phyloP scores from a whole-genome alignment of 2,113 vertebrate species.

The Pachyramphus minor region DNA sequence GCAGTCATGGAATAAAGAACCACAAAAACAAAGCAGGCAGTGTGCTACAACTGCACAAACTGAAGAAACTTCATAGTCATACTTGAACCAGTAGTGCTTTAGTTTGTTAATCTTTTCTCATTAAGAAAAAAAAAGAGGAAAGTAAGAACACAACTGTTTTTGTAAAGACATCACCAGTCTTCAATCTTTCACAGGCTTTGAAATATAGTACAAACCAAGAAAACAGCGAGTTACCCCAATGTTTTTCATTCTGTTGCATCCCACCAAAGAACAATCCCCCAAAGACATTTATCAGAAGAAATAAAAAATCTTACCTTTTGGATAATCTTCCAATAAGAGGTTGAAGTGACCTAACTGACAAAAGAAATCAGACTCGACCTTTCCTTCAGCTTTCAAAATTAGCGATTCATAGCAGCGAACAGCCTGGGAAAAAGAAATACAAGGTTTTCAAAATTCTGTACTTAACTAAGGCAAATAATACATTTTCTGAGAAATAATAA shows the following conservation, averaged over 20 bases:
- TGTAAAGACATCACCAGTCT: background rate
- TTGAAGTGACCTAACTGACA: slow-evolving; percentile 99
- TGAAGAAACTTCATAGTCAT: background rate
- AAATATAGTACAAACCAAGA: background rate
- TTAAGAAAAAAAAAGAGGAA: background rate
- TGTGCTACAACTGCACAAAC: background rate
- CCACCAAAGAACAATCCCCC: background rate
- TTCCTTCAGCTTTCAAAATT: slow-evolving; percentile 98
- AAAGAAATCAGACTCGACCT: slow-evolving; percentile 97
- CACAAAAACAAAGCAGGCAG: background rate
- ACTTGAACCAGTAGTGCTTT: background rate
- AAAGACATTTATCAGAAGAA: background rate
- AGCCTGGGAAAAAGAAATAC: slow-evolving; percentile 79
- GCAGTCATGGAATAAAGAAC: background rate
- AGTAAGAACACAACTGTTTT: background rate
- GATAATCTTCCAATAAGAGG: slow-evolving; percentile 98
- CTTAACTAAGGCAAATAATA: background rate
- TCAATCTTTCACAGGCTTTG: background rate
- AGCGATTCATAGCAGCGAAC: slow-evolving; percentile 94
- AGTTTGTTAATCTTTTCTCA: background rate
- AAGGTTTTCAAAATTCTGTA: slow-evolving; percentile 39
- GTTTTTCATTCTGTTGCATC: background rate
- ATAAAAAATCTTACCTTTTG: slow-evolving; percentile 89
- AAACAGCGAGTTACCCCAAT: background rate
- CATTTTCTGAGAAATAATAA: background rate